Conservation (phyloP, 1,140 invertebrate species). For the Rhysida immarginata region DNA sequence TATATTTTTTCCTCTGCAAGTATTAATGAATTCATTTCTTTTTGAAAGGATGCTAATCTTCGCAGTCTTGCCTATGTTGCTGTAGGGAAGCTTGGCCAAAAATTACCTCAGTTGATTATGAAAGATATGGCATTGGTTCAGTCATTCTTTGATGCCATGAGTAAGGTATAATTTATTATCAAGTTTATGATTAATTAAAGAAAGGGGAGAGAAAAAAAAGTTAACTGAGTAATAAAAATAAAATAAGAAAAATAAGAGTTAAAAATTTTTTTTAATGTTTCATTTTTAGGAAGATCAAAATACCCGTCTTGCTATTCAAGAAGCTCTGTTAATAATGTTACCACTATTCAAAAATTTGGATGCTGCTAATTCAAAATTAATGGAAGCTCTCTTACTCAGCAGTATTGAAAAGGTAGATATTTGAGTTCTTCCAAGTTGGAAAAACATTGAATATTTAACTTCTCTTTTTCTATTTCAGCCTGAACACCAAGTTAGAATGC, state of each 20-base stretch:
- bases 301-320: constrained; percentile 46
- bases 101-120: constrained; percentile 49
- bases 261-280: not conserved
- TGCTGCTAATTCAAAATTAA: constrained; percentile 28
- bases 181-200: no score
- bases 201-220: no score
- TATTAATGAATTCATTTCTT: constrained; percentile 9
- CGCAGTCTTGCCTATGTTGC: constrained; percentile 56
- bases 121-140: constrained; percentile 47
- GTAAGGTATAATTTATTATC: no score
- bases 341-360: constrained; percentile 41
- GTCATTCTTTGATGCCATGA: constrained; percentile 46
- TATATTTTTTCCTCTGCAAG: not conserved
- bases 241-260: no score
- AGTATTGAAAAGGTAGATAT: constrained; percentile 29
- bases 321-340: constrained; percentile 51
- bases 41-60: constrained; percentile 35
- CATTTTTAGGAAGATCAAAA: constrained; percentile 37
- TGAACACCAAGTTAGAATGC: constrained; percentile 55
- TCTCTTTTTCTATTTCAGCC: constrained; percentile 27
- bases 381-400: constrained; percentile 40
- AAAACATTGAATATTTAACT: not conserved
- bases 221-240: no score
- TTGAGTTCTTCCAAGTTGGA: not conserved
- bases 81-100: constrained; percentile 50